Conservation (phyloP, 1,140 invertebrate genomes). For the Bombus superbus region DNA sequence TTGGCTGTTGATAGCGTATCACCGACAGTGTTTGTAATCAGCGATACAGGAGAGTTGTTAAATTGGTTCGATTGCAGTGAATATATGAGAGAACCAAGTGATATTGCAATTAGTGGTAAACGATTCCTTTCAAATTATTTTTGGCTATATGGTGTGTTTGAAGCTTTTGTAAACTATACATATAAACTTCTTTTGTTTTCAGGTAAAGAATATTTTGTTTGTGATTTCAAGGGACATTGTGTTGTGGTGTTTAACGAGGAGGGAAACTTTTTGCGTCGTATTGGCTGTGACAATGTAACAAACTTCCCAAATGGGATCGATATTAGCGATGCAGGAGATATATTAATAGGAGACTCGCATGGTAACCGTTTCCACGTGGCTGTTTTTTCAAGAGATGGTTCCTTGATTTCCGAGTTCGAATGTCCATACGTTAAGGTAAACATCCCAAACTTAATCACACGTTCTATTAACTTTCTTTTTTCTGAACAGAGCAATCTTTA, state of each 20-base stretch:
- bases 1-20: constrained; percentile 98
- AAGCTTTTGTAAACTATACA: not conserved
- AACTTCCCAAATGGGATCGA: constrained; percentile 99
- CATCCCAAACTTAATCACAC: not conserved
- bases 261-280: constrained; percentile 94
- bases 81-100: constrained; percentile 98
- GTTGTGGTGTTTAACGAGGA: constrained; percentile 97
- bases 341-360: constrained; percentile 98
- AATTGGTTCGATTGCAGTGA: constrained; percentile 98
- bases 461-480: not conserved
- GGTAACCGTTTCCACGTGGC: constrained; percentile 98
- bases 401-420: constrained; percentile 95
- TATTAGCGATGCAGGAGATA: constrained; percentile 97
- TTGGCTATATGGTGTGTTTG: not conserved
- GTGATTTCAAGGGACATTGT: constrained; percentile 98
- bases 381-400: constrained; percentile 94
- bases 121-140: not conserved
- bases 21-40: constrained; percentile 97
- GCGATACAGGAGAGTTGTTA: constrained; percentile 93
- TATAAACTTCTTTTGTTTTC: constrained; percentile 55
- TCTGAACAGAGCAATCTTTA: not conserved
- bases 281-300: constrained; percentile 97
- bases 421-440: constrained; percentile 97
- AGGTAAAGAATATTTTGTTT: constrained; percentile 98
- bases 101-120: constrained; percentile 95